These are phyloP conservation scores for Notodonta dromedarius DNA, from an alignment of 2,888 invertebrate species.

Conservation along the genomic window DNA sequence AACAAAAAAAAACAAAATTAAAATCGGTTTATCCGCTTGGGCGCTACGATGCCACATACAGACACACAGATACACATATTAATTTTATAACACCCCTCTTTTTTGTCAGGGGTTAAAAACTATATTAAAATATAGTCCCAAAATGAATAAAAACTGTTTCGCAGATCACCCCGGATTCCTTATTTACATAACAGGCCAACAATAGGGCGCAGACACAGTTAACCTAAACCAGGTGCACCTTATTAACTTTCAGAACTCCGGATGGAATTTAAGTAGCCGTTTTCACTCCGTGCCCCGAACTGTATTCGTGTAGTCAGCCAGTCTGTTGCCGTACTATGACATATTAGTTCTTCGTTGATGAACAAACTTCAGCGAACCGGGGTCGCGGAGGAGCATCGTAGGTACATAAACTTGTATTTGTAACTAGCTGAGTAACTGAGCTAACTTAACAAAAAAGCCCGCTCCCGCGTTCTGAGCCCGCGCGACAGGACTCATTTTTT, in stretches of 20 bases:
- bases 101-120: too few relatives aligned
- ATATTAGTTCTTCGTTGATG: constrained; percentile 44
- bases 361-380: constrained; percentile 38
- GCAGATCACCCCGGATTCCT: constrained; percentile 23
- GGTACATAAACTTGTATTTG: constrained; percentile 21
- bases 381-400: constrained; percentile 18
- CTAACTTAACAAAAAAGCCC: too few relatives aligned
- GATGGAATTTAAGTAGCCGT: constrained; percentile 37
- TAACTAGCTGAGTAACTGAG: too few relatives aligned
- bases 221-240: constrained; percentile 39
- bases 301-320: constrained; percentile 31
- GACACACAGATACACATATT: too few relatives aligned
- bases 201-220: constrained; percentile 34
- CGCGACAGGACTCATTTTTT: too few relatives aligned
- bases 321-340: constrained; percentile 42
- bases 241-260: constrained; percentile 41
- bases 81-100: too few relatives aligned
- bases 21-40: too few relatives aligned
- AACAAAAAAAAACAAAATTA: too few relatives aligned
- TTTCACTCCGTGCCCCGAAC: constrained; percentile 27
- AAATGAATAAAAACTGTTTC: neutral
- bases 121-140: neutral
- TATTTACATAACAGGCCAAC: constrained; percentile 31
- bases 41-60: too few relatives aligned
- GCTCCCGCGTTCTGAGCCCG: too few relatives aligned